phyloP scores from a whole-genome alignment of 2,888 invertebrate genomes.

The Drosophila neutralis region DNA sequence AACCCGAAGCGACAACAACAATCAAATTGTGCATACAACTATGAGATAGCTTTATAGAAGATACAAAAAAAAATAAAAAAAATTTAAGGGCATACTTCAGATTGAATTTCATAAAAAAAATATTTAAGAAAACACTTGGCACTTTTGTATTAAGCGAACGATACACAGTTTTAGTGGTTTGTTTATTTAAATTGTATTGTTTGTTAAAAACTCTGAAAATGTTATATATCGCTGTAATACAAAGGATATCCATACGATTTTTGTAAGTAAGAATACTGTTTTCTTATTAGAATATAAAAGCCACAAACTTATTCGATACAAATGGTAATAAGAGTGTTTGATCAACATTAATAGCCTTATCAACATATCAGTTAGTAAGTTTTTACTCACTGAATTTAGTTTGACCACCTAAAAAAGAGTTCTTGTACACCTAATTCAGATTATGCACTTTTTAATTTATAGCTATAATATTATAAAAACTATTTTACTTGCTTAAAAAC shows the following conservation, averaged over 20 bases:
- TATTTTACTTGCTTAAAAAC: background rate
- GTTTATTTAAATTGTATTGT: background rate
- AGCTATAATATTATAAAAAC: background rate
- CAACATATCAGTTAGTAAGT: background rate
- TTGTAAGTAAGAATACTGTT: background rate
- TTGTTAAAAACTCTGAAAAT: background rate
- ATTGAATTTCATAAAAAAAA: slow-evolving; percentile 17
- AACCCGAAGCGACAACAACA: slow-evolving; percentile 61
- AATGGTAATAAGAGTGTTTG: background rate
- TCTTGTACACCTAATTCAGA: background rate
- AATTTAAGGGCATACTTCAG: slow-evolving; percentile 17
- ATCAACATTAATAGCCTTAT: background rate
- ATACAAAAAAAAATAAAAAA: slow-evolving; percentile 3
- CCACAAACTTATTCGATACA: background rate
- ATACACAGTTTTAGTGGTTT: background rate
- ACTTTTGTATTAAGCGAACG: slow-evolving; percentile 7
- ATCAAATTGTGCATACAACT: slow-evolving; percentile 32
- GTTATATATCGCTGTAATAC: background rate
- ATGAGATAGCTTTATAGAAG: slow-evolving; percentile 18
- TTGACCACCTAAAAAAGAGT: background rate
- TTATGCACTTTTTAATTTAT: fast-evolving
- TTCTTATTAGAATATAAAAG: background rate
- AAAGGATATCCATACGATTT: background rate
- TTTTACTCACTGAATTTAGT: background rate
- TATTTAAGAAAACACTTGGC: slow-evolving; percentile 10